Evolutionary conservation across 2,888 invertebrate species (phyloP).

Genomic region (Amphipyra berbera): DNA sequence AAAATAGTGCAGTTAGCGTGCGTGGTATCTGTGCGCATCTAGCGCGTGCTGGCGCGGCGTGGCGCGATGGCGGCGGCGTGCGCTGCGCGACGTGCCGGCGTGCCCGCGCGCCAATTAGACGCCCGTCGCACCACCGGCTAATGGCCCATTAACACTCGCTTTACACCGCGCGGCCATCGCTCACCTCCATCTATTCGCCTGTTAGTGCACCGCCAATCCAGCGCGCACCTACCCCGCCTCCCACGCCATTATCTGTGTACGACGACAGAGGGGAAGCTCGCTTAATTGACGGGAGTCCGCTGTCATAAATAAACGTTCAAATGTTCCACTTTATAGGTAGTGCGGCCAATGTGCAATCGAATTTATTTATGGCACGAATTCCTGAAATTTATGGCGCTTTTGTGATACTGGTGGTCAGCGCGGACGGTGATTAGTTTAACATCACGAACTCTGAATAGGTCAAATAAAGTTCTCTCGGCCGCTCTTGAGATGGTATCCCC

Average conservation of each 20-base stretch:
- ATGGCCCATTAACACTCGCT: constrained; percentile 87
- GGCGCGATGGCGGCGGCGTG: constrained; percentile 52
- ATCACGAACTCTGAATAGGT: constrained; percentile 30
- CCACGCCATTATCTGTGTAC: constrained; percentile 47
- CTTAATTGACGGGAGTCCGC: constrained; percentile 63
- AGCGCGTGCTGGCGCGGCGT: constrained; percentile 64
- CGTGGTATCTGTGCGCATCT: constrained; percentile 77
- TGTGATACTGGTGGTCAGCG: constrained; percentile 57
- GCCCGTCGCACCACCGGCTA: constrained; percentile 75
- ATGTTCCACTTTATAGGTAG: constrained; percentile 66
- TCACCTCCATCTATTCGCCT: constrained; percentile 75
- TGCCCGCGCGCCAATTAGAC: constrained; percentile 81
- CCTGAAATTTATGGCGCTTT: constrained; percentile 62
- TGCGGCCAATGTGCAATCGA: constrained; percentile 67
- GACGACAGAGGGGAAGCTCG: constrained; percentile 58
- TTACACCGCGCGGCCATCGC: constrained; percentile 76
- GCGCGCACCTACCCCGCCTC: constrained; percentile 49
- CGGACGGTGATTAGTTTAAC: constrained; percentile 40
- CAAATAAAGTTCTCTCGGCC: constrained; percentile 8
- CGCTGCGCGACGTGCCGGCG: constrained; percentile 65
- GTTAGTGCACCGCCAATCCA: constrained; percentile 60
- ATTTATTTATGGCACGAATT: constrained; percentile 65
- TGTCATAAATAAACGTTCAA: constrained; percentile 67
- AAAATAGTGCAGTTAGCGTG: constrained; percentile 78
- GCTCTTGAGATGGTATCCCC: background rate